These are phyloP conservation scores for Channa maculata DNA, from an alignment of 2,113 vertebrate genomes.

Conservation along the genomic window DNA sequence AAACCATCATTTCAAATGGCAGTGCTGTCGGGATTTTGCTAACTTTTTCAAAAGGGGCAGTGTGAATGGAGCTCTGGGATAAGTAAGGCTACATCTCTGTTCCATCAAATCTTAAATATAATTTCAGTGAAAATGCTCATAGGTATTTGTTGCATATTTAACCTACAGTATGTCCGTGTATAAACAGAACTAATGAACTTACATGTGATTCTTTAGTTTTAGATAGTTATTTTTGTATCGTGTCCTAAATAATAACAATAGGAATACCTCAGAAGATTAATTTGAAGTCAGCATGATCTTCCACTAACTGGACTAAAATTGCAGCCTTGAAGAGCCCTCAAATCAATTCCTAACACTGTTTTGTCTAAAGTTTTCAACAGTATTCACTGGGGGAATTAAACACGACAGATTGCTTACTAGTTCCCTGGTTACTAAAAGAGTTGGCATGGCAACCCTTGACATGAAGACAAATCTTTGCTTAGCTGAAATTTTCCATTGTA, in stretches of 20 bases:
- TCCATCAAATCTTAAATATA: not conserved
- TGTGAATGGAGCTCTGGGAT: constrained; percentile 12
- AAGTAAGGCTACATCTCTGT: constrained; percentile 8
- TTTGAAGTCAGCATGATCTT: too few relatives aligned
- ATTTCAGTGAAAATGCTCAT: not conserved
- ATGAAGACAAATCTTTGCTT: not conserved
- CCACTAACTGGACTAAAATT: too few relatives aligned
- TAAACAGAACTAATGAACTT: not conserved
- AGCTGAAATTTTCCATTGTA: not conserved
- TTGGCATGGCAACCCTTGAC: not conserved
- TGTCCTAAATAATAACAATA: too few relatives aligned
- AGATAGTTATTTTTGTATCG: not conserved
- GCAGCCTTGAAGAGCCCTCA: too few relatives aligned
- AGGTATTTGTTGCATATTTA: too few relatives aligned
- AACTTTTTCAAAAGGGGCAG: constrained; percentile 1
- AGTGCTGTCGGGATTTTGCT: constrained; percentile 26
- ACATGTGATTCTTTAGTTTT: not conserved
- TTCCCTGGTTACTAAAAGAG: not conserved
- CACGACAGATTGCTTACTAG: not conserved
- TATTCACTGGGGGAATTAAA: not conserved
- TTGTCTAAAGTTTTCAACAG: too few relatives aligned
- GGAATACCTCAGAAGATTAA: too few relatives aligned
- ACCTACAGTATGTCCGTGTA: too few relatives aligned
- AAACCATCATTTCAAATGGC: constrained; percentile 56
- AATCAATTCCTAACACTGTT: too few relatives aligned